Evolutionary conservation across 2,797 vertebrate species (phyloP).

Genomic region (Sebastes nivosus): DNA sequence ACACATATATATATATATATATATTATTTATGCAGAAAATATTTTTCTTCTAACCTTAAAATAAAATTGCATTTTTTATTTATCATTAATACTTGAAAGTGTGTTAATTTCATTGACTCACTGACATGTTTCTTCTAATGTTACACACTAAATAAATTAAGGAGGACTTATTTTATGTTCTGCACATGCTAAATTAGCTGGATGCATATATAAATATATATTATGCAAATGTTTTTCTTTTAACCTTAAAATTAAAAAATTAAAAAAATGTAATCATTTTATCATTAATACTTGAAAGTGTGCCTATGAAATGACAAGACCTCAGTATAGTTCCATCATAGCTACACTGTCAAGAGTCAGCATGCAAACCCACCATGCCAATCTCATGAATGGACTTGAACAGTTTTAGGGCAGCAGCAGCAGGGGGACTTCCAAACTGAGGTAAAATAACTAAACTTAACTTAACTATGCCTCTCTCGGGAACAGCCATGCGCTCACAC

Average conservation of each 20-base stretch:
- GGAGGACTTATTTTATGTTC: neutral
- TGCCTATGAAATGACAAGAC: neutral
- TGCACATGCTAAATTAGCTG: neutral
- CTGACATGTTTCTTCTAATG: neutral
- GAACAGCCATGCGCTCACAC: constrained; percentile 36
- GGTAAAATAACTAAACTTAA: constrained; percentile 54
- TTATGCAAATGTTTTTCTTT: no score
- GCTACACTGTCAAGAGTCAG: neutral
- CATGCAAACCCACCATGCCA: constrained; percentile 23
- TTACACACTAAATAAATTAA: neutral
- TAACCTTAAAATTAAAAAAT: no score
- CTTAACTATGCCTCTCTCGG: constrained; percentile 22
- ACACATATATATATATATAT: no score
- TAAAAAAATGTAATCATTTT: neutral
- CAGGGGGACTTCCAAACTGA: constrained; percentile 51
- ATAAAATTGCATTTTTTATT: no score
- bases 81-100: no score
- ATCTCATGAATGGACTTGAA: constrained; percentile 24
- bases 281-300: neutral
- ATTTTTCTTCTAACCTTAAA: no score
- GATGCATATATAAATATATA: neutral
- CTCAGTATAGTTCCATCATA: constrained; percentile 11
- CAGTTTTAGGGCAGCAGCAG: neutral
- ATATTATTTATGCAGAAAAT: no score
- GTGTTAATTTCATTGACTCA: neutral